Evolutionary conservation across 2,797 vertebrate genomes (phyloP).

Genomic region (Epinephelus malabaricus): DNA sequence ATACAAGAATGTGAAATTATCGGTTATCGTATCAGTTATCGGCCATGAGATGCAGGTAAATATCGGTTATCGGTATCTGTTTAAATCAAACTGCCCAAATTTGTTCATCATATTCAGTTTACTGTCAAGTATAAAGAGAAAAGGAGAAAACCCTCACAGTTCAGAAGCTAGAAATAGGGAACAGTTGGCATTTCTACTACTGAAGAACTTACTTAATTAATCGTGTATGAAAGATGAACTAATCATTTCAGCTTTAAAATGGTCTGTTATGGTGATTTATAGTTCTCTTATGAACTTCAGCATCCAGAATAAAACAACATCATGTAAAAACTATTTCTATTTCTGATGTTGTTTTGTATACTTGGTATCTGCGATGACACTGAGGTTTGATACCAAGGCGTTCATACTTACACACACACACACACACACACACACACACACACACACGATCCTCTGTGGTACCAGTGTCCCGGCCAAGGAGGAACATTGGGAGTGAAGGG

Average conservation of each 20-base stretch:
- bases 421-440: too few relatives aligned
- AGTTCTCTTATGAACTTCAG: background rate
- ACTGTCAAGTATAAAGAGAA: background rate
- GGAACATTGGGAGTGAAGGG: conserved; percentile 43
- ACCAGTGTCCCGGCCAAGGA: conserved; percentile 32
- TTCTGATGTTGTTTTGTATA: too few relatives aligned
- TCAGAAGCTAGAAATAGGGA: background rate
- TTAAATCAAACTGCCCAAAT: background rate
- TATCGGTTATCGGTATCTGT: too few relatives aligned
- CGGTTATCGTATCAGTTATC: too few relatives aligned
- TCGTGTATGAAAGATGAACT: background rate
- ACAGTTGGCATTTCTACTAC: too few relatives aligned
- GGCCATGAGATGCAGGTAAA: too few relatives aligned
- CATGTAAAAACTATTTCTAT: too few relatives aligned
- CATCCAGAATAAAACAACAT: too few relatives aligned
- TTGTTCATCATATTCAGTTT: background rate
- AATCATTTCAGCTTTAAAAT: background rate
- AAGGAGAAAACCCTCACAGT: background rate
- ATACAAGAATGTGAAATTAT: too few relatives aligned
- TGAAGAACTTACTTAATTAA: too few relatives aligned
- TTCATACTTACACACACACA: background rate
- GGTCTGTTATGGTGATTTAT: background rate
- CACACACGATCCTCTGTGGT: conserved; percentile 24
- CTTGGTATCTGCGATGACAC: background rate
- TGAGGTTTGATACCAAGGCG: background rate